These are phyloP conservation scores for Pedicia rivosa DNA, from an alignment of 2,888 invertebrate species.

Conservation along the genomic window DNA sequence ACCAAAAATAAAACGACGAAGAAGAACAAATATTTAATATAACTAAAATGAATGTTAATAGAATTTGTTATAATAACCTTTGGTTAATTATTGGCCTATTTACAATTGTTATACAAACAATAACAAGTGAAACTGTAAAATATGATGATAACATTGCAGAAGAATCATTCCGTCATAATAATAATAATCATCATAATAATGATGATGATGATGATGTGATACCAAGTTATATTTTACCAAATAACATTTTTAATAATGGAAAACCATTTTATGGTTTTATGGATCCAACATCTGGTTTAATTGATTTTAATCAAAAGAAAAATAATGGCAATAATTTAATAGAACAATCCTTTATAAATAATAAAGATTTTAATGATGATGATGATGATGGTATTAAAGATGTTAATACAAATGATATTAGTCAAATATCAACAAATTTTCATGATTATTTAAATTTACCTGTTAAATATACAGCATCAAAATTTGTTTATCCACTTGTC, in stretches of 20 bases:
- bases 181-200: conserved; percentile 1
- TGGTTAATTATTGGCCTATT: too few relatives aligned
- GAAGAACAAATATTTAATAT: too few relatives aligned
- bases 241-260: conserved; percentile 47
- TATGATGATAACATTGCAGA: conserved; percentile 4
- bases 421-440: conserved; percentile 42
- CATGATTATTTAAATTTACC: conserved; percentile 53
- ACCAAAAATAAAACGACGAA: too few relatives aligned
- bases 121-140: too few relatives aligned
- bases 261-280: conserved; percentile 53
- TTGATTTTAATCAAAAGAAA: conserved; percentile 42
- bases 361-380: conserved; percentile 17
- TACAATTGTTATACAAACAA: too few relatives aligned
- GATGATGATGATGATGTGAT: not conserved
- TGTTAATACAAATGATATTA: conserved; percentile 39
- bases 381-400: conserved; percentile 16
- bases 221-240: conserved; percentile 30
- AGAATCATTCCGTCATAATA: not conserved
- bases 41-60: too few relatives aligned
- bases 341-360: conserved; percentile 8
- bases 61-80: too few relatives aligned
- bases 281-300: conserved; percentile 47
- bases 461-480: conserved; percentile 48
- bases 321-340: conserved; percentile 16
- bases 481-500: conserved; percentile 50